Conservation (phyloP, 1,140 invertebrate species). For the Zelostemma sp. region DNA sequence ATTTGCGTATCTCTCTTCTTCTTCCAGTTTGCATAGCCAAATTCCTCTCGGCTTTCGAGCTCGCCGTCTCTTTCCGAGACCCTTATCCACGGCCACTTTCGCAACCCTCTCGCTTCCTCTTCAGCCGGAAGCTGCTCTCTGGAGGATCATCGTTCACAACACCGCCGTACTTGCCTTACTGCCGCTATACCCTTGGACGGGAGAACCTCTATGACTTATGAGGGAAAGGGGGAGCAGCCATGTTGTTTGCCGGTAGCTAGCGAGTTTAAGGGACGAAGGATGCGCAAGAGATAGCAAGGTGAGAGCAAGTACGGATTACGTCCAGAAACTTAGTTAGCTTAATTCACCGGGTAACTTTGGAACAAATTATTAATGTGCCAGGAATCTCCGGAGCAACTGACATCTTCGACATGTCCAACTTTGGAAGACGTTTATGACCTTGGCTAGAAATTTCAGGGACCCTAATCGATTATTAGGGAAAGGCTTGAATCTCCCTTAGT, state of each 20-base stretch:
- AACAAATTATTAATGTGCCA: constrained; percentile 51
- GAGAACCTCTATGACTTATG: constrained; percentile 52
- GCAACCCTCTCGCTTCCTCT: constrained; percentile 23
- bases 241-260: constrained; percentile 30
- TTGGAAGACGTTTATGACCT: constrained; percentile 1
- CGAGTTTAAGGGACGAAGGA: constrained; percentile 38
- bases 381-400: constrained; percentile 18
- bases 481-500: too few species aligned
- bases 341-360: constrained; percentile 58
- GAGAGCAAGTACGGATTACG: constrained; percentile 36
- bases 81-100: constrained; percentile 12
- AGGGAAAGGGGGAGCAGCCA: constrained; percentile 45
- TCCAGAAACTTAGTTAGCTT: constrained; percentile 56
- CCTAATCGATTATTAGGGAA: not conserved
- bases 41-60: constrained; percentile 27
- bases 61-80: constrained; percentile 27
- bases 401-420: constrained; percentile 27
- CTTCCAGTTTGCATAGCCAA: constrained; percentile 33
- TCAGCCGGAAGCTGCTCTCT: constrained; percentile 42
- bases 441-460: not conserved
- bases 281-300: constrained; percentile 38
- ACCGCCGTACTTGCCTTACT: constrained; percentile 32
- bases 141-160: constrained; percentile 51
- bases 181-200: constrained; percentile 36
- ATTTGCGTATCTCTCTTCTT: constrained; percentile 24